Percentiles rank a stretch among this genome's conserved stretches.
These are phyloP conservation scores for Sinocyclocheilus grahami DNA, from an alignment of 2,113 vertebrate species.

Conservation along the genomic window DNA sequence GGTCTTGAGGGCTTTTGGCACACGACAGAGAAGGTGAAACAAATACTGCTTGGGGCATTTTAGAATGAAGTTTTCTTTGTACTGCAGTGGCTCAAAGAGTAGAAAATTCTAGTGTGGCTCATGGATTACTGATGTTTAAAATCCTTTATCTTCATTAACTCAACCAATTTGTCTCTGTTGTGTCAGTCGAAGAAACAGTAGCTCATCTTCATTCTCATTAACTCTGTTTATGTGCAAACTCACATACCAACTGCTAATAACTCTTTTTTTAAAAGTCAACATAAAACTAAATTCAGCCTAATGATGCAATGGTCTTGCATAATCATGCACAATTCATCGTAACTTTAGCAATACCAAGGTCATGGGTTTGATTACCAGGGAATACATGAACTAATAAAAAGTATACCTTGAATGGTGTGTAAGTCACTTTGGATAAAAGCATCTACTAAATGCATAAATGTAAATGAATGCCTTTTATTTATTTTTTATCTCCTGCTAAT, in stretches of 20 bases:
- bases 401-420: no score
- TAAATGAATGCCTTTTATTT: neutral
- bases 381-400: neutral
- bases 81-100: neutral
- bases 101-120: neutral
- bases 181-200: conserved; percentile 47
- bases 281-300: no score
- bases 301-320: no score
- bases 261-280: no score
- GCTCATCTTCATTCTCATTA: neutral
- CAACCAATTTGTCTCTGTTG: conserved; percentile 51
- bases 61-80: neutral
- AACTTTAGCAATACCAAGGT: no score
- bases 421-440: no score
- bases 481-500: neutral
- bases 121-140: neutral
- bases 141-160: conserved; percentile 38
- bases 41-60: neutral
- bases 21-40: conserved; percentile 26
- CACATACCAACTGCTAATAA: no score
- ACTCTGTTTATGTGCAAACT: no score
- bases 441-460: no score
- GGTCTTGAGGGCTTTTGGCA: conserved; percentile 19
- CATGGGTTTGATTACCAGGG: no score
- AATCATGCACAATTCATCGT: no score